Conservation (phyloP, 2,113 vertebrate species). For the Paramisgurnus dabryanus region DNA sequence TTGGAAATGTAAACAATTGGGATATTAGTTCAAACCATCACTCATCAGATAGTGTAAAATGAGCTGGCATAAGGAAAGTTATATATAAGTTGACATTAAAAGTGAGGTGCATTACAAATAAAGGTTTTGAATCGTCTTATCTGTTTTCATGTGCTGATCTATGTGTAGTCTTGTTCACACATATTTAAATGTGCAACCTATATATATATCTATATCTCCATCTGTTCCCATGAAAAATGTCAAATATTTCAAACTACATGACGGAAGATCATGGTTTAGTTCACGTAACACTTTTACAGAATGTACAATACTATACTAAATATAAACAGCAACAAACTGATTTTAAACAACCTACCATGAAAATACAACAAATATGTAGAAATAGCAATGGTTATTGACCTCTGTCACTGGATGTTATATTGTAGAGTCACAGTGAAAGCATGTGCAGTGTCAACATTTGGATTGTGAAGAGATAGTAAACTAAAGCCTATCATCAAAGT, state of each 20-base stretch:
- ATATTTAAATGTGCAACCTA: constrained; percentile 67
- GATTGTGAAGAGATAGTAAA: constrained; percentile 13
- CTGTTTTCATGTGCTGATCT: constrained; percentile 40
- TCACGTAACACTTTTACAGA: neutral
- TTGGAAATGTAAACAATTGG: too few relatives aligned
- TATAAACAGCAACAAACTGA: too few relatives aligned
- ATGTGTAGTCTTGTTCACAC: constrained; percentile 65
- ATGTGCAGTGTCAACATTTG: constrained; percentile 21
- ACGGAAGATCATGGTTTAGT: neutral
- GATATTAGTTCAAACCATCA: too few relatives aligned
- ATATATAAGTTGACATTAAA: too few relatives aligned
- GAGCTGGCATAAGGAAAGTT: too few relatives aligned
- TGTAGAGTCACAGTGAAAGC: constrained; percentile 11
- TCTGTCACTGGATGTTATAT: neutral
- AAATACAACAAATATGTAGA: neutral
- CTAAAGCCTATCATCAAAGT: constrained; percentile 5
- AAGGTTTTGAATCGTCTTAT: neutral
- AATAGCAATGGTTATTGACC: neutral
- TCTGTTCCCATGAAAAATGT: constrained; percentile 62
- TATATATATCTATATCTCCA: constrained; percentile 55
- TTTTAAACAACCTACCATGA: neutral
- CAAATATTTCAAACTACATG: constrained; percentile 58
- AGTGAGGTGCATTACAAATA: constrained; percentile 63
- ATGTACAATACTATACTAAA: neutral
- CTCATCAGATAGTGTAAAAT: too few relatives aligned